phyloP scores from a whole-genome alignment of 2,797 vertebrate species.

The Cryptoblepharus egeriae region DNA sequence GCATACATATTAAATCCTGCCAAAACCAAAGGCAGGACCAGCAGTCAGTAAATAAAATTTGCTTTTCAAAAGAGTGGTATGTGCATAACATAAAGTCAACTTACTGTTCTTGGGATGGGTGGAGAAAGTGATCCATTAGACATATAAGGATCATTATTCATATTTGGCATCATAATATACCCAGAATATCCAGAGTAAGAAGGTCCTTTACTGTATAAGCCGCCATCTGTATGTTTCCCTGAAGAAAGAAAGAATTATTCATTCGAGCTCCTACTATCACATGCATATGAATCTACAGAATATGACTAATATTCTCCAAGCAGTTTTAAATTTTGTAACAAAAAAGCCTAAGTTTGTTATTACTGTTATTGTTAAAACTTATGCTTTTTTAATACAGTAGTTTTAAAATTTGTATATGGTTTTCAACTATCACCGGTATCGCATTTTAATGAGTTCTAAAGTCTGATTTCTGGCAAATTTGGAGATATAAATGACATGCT shows the following conservation, averaged over 20 bases:
- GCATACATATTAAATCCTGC: background rate
- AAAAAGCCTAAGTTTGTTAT: background rate
- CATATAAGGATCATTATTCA: constrained; percentile 97
- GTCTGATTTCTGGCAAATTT: background rate
- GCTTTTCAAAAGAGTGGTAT: background rate
- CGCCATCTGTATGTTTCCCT: constrained; percentile 90
- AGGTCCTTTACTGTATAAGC: constrained; percentile 92
- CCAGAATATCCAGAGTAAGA: constrained; percentile 92
- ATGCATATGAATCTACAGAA: background rate
- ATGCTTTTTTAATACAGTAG: background rate
- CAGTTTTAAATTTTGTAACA: background rate
- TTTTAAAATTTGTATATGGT: background rate
- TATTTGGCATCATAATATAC: constrained; percentile 99
- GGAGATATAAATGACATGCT: background rate
- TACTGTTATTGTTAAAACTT: constrained; percentile 16
- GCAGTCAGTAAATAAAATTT: constrained; percentile 21
- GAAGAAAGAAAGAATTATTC: constrained; percentile 63
- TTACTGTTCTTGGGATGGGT: constrained; percentile 97
- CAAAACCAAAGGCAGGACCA: background rate
- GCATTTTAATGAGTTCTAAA: background rate
- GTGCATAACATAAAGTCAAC: constrained; percentile 63
- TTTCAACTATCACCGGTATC: background rate
- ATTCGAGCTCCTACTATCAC: constrained; percentile 49
- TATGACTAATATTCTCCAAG: constrained; percentile 2
- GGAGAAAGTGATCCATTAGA: constrained; percentile 97